Evolutionary conservation across 2,113 vertebrate species (phyloP), one percentile per base, ranked within the genome.

Genomic region (Protobothrops flavoviridis): DNA sequence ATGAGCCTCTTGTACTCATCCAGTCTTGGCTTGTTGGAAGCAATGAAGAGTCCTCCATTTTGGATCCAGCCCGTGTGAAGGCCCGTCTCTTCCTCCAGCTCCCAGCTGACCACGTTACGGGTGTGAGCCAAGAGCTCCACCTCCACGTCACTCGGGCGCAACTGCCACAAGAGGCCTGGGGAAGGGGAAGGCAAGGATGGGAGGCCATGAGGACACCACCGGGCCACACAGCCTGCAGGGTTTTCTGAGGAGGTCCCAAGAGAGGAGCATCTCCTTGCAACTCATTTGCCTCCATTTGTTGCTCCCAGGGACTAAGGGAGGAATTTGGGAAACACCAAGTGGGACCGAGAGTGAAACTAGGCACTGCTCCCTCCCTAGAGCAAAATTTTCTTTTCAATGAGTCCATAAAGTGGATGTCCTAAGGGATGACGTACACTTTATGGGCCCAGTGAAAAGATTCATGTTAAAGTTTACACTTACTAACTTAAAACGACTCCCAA

Each of bases 1-100:
- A 99, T 99, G 92, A 99, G 99, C n/a, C 99, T 97, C 92, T 99
- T 99, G 98, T 99, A 99, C 94, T 99, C 99, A 0, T 99, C 99
- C 94, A 99, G 97, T 2, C 99, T 98, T 96, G 99, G 99, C 94
- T 98, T 98, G 97, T 98, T 99, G 96, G 99, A 99, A 13, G 99
- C 99, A 0, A 99, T 99, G 97, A 99, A 99, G 93, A 99, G 98
- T 53, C 99, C 99, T 0, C 99, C 99, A 0, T 99, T 99, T 97
- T 99, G 97, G 95, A 99, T 98, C 99, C 99, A 99, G 91, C 99
- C 99, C 0, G 99, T 98, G 95, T 99, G 98, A 88, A 99, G 98
- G 56, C 99, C 99, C 0, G 99, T 99, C 97, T 99, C 99, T 23
- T 97, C 95, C 93, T 98, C 98, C 97, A 99, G 97, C 0, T 99